Evolutionary conservation across 2,797 vertebrate genomes (phyloP), one percentile per base, ranked within the genome.

Genomic region (Sylvia borin): DNA sequence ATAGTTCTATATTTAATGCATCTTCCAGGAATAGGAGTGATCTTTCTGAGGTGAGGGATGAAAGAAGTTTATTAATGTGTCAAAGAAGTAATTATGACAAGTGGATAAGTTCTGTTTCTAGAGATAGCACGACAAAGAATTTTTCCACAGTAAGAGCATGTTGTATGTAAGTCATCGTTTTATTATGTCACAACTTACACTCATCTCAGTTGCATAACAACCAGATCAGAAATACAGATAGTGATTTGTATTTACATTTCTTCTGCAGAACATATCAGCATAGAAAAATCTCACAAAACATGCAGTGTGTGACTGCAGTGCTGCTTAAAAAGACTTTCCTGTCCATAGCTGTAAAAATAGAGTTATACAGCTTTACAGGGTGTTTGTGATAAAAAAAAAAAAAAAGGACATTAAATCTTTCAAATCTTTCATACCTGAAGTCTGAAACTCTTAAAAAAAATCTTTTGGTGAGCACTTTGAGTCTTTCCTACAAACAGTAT

Each of bases 1-100:
- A 74, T 79, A 50, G 61, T 88, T 95, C 85, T 95, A 82, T 95
- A 94, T 96, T 95, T 95, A 93, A 92, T 94, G 48, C n/a, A 76
- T 94, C 70, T 93, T 97, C 92, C 74, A 90, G 85, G 61, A 96
- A 86, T 72, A 93, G 62, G 47, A 60, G 40, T 71, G 40, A 61
- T 91, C 75, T 86, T 97, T 83, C 45, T 91, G 66, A 77, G 47
- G 60, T 57, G 92, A 79, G 22, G 51, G 95, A 84, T 86, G 72
- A 70, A 87, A 86, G 6, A 72, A 83, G 87, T 94, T 93, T 88
- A 84, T 86, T 92, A 91, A 65, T 2, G 6, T 88, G 70, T 88
- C 48, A 81, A 38, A 89, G 53, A 90, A 92, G 51, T 90, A 90
- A 94, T 88, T 93, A 81, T 81, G 73, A 90, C 68, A 88, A 86